These are phyloP conservation scores for Struthidea cinerea DNA, from an alignment of 2,113 vertebrate genomes.

Conservation along the genomic window DNA sequence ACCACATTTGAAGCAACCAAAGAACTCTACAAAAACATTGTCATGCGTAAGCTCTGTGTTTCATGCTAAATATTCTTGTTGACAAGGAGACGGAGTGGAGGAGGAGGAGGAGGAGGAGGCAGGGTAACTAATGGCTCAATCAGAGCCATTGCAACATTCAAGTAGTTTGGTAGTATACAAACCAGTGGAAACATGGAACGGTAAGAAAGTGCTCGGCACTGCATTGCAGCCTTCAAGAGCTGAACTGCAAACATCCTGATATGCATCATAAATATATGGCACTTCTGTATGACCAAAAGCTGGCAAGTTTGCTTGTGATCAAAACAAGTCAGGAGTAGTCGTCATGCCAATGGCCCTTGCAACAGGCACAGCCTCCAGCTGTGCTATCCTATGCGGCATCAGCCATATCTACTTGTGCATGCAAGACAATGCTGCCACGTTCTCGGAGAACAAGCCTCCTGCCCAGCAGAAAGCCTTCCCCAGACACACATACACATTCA, in stretches of 20 bases:
- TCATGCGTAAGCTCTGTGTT: conserved; percentile 41
- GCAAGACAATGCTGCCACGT: conserved; percentile 48
- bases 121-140: conserved; percentile 19
- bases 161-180: conserved; percentile 50
- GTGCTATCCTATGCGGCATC: neutral
- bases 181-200: conserved; percentile 42
- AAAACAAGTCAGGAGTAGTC: conserved; percentile 4
- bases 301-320: conserved; percentile 39
- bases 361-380: neutral
- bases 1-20: conserved; percentile 31
- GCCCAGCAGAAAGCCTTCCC: conserved; percentile 25
- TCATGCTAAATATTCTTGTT: conserved; percentile 43
- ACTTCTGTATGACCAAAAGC: conserved; percentile 47
- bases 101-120: neutral
- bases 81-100: neutral
- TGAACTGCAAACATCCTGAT: conserved; percentile 57
- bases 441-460: neutral
- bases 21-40: conserved; percentile 29
- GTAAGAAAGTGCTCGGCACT: conserved; percentile 65
- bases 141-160: conserved; percentile 65
- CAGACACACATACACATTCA: conserved; percentile 8
- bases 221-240: conserved; percentile 23
- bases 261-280: conserved; percentile 72
- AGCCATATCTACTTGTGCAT: conserved; percentile 20
- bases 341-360: conserved; percentile 16